phyloP scores from a whole-genome alignment of 2,113 vertebrate species.

The Psittacula cyanocephala region DNA sequence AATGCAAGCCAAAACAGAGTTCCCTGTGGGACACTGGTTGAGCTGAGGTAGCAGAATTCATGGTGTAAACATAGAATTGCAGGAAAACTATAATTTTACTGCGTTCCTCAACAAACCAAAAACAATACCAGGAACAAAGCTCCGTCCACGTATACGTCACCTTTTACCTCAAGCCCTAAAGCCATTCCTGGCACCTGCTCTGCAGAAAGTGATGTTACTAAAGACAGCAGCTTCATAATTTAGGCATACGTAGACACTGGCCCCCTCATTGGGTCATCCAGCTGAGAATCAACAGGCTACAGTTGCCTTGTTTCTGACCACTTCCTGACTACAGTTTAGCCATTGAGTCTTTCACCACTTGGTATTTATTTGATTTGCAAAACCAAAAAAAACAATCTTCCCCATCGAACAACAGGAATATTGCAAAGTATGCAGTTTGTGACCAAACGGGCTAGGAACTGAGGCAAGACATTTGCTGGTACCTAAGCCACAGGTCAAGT shows the following conservation, averaged over 20 bases:
- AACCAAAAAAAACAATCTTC: constrained; percentile 40
- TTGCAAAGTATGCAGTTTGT: constrained; percentile 4
- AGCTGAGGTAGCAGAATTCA: not conserved
- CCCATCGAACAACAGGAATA: constrained; percentile 27
- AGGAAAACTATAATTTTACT: not conserved
- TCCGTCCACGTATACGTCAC: not conserved
- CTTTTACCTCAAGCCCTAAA: not conserved
- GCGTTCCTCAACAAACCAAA: not conserved
- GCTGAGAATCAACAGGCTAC: constrained; percentile 41
- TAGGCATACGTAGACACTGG: not conserved
- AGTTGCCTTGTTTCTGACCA: constrained; percentile 43
- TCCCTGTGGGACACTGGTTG: not conserved
- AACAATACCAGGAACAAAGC: not conserved
- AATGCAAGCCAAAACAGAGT: not conserved
- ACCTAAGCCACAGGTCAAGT: constrained; percentile 29
- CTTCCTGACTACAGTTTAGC: constrained; percentile 27
- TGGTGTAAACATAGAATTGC: not conserved
- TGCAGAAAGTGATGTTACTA: not conserved
- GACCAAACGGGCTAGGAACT: not conserved
- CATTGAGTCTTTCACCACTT: constrained; percentile 42
- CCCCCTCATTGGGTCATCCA: not conserved
- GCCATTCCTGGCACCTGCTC: not conserved
- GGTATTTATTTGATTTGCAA: constrained; percentile 49
- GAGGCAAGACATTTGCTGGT: not conserved
- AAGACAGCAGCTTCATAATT: not conserved